These are phyloP conservation scores for Teleogryllus occipitalis DNA, from an alignment of 1,140 invertebrate species.

Conservation along the genomic window DNA sequence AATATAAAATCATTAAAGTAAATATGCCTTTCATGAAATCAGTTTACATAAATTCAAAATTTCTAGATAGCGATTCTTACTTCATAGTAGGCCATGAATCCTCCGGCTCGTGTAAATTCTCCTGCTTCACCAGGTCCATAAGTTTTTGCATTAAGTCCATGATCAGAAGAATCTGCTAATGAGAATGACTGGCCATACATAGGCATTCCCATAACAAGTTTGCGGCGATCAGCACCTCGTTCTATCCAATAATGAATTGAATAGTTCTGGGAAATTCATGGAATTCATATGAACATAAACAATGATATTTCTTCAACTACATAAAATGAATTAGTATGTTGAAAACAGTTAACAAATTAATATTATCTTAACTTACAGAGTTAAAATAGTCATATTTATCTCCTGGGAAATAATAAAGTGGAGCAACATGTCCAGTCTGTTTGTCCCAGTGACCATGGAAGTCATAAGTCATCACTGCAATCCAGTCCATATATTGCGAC, in stretches of 20 bases:
- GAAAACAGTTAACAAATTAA: conserved; percentile 6
- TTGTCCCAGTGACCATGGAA: conserved; percentile 44
- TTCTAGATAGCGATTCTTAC: conserved; percentile 26
- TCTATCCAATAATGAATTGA: conserved; percentile 73
- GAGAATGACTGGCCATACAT: conserved; percentile 79
- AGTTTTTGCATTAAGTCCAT: conserved; percentile 57
- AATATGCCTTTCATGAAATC: background rate
- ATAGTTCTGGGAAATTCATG: conserved; percentile 35
- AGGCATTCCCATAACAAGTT: conserved; percentile 74
- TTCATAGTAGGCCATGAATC: conserved; percentile 80
- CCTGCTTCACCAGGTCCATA: conserved; percentile 70
- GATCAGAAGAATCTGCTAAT: conserved; percentile 50
- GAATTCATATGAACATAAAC: no score
- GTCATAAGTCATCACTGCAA: conserved; percentile 43
- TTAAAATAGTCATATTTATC: conserved; percentile 38
- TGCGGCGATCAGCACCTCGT: conserved; percentile 62
- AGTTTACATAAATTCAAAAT: background rate
- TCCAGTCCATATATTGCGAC: conserved; percentile 38
- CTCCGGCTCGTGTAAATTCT: conserved; percentile 65
- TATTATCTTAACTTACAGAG: conserved; percentile 30
- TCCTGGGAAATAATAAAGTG: conserved; percentile 35
- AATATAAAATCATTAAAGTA: background rate
- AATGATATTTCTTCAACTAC: background rate
- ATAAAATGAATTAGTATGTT: conserved; percentile 11
- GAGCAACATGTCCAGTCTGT: conserved; percentile 41